These are phyloP conservation scores for Eumaeus atala DNA, from an alignment of 1,140 invertebrate species.

Conservation along the genomic window DNA sequence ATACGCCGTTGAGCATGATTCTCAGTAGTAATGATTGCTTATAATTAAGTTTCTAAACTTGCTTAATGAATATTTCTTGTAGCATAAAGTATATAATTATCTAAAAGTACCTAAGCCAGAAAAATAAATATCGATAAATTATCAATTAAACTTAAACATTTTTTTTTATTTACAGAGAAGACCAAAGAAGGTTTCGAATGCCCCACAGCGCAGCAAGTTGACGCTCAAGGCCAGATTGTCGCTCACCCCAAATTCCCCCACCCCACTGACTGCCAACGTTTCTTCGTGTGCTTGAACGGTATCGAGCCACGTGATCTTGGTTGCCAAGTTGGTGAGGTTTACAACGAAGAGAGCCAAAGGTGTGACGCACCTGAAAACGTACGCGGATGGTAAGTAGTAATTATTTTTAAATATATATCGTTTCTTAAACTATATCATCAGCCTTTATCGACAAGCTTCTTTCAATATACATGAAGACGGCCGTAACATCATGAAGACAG, in stretches of 20 bases:
- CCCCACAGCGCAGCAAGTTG: constrained; percentile 79
- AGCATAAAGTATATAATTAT: too few species aligned
- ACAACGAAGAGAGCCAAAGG: constrained; percentile 86
- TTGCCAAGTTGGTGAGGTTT: constrained; percentile 89
- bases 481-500: not conserved
- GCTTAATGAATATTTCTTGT: too few species aligned
- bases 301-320: constrained; percentile 89
- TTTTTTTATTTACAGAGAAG: constrained; percentile 70
- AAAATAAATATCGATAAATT: too few species aligned
- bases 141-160: not conserved
- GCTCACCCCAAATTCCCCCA: constrained; percentile 92
- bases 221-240: constrained; percentile 81
- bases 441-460: too few species aligned
- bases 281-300: constrained; percentile 92
- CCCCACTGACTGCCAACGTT: constrained; percentile 89
- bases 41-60: too few species aligned
- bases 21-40: too few species aligned
- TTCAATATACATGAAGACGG: not conserved
- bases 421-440: too few species aligned
- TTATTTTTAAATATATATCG: constrained; percentile 3
- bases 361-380: constrained; percentile 92
- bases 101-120: too few species aligned
- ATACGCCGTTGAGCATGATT: too few species aligned
- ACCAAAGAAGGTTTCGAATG: constrained; percentile 88
- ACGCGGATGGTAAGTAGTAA: constrained; percentile 83